Percentiles rank a stretch among this genome's conserved stretches.
These are phyloP conservation scores for Donacobius atricapilla DNA, from an alignment of 2,113 vertebrate species.

Conservation along the genomic window DNA sequence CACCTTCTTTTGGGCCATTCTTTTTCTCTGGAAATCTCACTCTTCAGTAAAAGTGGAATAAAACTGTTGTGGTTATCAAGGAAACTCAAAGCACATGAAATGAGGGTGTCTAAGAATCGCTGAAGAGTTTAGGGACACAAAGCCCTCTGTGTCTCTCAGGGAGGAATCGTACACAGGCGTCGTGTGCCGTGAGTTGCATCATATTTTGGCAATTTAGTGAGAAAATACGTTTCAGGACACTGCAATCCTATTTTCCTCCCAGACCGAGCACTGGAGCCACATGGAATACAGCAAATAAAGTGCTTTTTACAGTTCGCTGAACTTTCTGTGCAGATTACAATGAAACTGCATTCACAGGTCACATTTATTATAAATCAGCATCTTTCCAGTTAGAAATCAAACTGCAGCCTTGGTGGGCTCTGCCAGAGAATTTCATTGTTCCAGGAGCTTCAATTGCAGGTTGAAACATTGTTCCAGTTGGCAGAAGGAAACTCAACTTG, in stretches of 20 bases:
- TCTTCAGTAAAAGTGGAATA: neutral
- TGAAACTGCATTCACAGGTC: neutral
- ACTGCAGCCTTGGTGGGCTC: neutral
- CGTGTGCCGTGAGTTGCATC: rapidly evolving
- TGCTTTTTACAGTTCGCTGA: neutral
- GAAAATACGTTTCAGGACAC: neutral
- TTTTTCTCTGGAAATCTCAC: neutral
- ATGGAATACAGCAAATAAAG: neutral
- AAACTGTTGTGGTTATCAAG: neutral
- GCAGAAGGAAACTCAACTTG: neutral
- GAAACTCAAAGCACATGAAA: neutral
- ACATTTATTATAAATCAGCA: neutral
- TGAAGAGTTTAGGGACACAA: neutral
- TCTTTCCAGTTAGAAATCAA: neutral
- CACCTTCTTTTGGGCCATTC: rapidly evolving
- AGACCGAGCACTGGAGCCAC: neutral
- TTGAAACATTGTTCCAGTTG: neutral
- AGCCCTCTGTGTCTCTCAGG: neutral
- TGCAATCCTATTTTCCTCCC: neutral
- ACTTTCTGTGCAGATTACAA: neutral
- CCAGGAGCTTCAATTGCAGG: neutral
- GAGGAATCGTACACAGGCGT: neutral
- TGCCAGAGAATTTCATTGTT: neutral
- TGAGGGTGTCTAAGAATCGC: neutral
- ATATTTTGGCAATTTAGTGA: neutral